Evolutionary conservation across 1,140 invertebrate genomes (phyloP), one percentile per base, ranked within the genome.

Genomic region (Drosophila nasuta): DNA sequence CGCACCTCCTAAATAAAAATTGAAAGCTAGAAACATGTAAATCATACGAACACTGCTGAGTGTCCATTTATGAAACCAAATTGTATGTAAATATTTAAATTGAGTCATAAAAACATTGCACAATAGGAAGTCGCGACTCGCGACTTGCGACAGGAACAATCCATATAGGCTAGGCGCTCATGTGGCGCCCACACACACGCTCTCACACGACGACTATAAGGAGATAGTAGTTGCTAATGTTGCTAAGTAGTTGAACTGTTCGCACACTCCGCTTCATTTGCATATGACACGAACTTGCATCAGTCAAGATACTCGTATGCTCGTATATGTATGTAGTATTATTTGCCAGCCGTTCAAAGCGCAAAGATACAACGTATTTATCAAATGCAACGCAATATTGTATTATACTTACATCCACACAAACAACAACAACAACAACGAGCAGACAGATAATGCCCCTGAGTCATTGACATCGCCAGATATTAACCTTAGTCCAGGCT

Each of bases 41-140:
- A 73, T 77, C 76, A 51, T 65, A 75, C 86, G 69, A 45, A 75
- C 62, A 64, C 15, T 11, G 15, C 15, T 11, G 15, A 56, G 49
- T 65, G 68, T 52, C 77, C 72, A 76, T 73, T 74, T 77, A 49
- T 51, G 67, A 52, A 66, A 46, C 46, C 13, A 38, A 57, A 64
- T 57, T 66, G 56, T 60, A 43, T 78, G 64, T 69, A 82, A 81
- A 82, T 79, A 82, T 83, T 80, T 64, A 69, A 87, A 88, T 88
- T 88, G 83, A 88, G 77, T 88, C 83, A 89, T 79, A 70, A 82
- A 77, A 77, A 60, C 54, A 67, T 83, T 79, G 80, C 81, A 77
- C 80, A 82, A 73, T 79, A 63, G 62, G 49, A 79, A 75, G 20
- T 52, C 46, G 41, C 46, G 20, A 25, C 20, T 52, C 46, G 41